Evolutionary conservation across 2,797 vertebrate species (phyloP).

Genomic region (Hipposideros larvatus): DNA sequence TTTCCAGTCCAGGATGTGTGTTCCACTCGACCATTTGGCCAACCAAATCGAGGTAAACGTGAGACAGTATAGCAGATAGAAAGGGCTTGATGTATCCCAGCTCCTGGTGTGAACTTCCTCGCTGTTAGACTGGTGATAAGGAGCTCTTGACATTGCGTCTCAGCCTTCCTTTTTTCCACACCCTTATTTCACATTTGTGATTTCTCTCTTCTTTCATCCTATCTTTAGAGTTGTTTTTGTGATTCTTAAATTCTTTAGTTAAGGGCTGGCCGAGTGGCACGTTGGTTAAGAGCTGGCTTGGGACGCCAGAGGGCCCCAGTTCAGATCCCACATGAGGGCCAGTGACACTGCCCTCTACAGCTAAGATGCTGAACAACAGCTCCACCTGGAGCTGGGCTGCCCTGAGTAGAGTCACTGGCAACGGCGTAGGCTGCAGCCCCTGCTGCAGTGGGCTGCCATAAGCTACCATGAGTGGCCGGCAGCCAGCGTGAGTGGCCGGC

Average conservation of each 20-base stretch:
- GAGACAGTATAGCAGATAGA: neutral
- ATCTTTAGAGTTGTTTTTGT: neutral
- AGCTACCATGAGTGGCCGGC: no score
- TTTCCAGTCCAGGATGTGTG: neutral
- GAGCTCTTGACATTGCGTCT: neutral
- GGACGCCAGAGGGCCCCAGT: no score
- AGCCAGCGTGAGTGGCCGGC: no score
- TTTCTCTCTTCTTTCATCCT: neutral
- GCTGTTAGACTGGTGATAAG: neutral
- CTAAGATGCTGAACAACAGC: no score
- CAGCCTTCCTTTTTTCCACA: neutral
- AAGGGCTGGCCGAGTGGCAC: neutral
- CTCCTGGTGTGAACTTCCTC: rapidly evolving
- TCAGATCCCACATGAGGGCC: no score
- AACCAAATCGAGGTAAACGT: neutral
- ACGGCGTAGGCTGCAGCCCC: no score
- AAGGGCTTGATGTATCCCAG: neutral
- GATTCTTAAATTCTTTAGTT: neutral
- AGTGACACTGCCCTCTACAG: no score
- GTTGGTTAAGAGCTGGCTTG: no score
- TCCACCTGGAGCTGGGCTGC: no score
- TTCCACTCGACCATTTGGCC: neutral
- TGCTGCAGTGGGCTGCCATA: no score
- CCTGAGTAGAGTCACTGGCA: no score
- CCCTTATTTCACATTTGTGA: neutral